Base-by-base conservation (phyloP, 2,888 invertebrate species). In the Chloroclystis v-ata region DNA sequence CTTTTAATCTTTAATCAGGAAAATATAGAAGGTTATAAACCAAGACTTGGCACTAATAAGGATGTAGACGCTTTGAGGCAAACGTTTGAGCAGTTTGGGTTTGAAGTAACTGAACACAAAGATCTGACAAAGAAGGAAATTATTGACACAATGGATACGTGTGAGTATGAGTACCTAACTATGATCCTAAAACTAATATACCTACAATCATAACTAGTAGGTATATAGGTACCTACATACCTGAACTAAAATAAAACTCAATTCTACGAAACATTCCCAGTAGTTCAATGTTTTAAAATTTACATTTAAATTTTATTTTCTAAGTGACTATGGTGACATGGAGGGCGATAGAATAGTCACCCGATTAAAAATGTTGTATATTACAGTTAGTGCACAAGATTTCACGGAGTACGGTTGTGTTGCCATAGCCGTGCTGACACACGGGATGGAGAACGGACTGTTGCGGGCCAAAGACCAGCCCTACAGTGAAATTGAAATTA, bases 351-450 rank as follows among this genome's bases (percentile, higher is more conserved):
- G n/a, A n/a, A n/a, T n/a, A n/a, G n/a, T n/a, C n/a, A n/a, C n/a
- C n/a, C n/a, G n/a, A n/a, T n/a, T n/a, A n/a, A n/a, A n/a, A n/a
- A n/a, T n/a, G n/a, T n/a, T n/a, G n/a, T 1, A 1, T 10, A 10
- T 35, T 70, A 4, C 67, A 78, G 76, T 72, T 35, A 63, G 60
- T 14, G 51, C 57, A 2, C 47, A 51, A 11, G 66, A 78, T 44
- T 81, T 78, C 43, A 76, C 74, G 0, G 72, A 80, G 13, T 82
- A 81, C 37, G 83, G 83, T 0, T 84, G 84, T 44, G 60, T 84
- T 1, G 78, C 69, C 0, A 67, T 82, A 0, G 78, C 70, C 0
- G 69, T 85, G 0, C 54, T 85, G 1, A 82, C 85, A 0, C 84
- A 84, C 32, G 85, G 85, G 0, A 64, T 73, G 0, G 60, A 63